These are phyloP conservation scores for Ashinkailepas kermadecensis DNA, from an alignment of 2,888 invertebrate species.

Conservation along the genomic window DNA sequence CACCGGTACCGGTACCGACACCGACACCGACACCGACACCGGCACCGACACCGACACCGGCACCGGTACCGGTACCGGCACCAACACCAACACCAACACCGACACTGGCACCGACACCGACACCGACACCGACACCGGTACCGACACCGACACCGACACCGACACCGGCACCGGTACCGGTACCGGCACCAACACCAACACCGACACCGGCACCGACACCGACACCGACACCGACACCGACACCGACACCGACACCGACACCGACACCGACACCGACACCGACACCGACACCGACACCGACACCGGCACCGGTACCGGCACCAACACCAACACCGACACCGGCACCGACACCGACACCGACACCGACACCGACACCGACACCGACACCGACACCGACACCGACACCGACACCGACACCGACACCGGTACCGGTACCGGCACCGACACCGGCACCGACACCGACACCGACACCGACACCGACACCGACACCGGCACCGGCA, in stretches of 20 bases:
- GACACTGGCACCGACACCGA: background rate
- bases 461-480: background rate
- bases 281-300: background rate
- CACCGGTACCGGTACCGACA: too few relatives aligned
- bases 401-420: background rate
- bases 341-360: background rate
- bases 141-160: background rate
- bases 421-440: background rate
- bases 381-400: background rate
- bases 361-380: background rate
- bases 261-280: background rate
- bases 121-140: background rate
- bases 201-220: background rate
- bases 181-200: too few relatives aligned
- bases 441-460: background rate
- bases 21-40: too few relatives aligned
- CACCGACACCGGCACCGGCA: background rate
- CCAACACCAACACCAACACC: too few relatives aligned
- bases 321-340: too few relatives aligned
- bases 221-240: background rate
- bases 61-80: too few relatives aligned
- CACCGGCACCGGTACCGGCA: background rate
- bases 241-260: background rate
- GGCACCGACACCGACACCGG: too few relatives aligned
- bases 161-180: background rate